Conservation (phyloP, 2,797 vertebrate species). For the Tolypeutes matacus region DNA sequence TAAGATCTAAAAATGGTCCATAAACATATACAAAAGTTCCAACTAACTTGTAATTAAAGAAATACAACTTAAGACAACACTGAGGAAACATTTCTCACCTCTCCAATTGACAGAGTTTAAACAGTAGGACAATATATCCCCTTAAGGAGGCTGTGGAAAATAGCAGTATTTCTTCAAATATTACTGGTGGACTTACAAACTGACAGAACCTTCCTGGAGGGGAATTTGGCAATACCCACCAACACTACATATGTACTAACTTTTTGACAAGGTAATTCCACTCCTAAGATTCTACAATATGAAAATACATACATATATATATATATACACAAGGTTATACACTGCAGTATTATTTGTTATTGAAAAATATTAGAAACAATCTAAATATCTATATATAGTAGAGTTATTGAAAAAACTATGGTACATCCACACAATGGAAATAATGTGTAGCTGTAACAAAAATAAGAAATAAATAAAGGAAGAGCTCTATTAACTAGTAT, state of each 20-base stretch:
- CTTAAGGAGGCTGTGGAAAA: background rate
- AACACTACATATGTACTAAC: rapidly evolving
- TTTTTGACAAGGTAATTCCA: background rate
- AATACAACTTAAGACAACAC: background rate
- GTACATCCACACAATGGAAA: background rate
- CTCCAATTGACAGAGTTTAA: background rate
- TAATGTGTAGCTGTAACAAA: background rate
- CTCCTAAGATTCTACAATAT: background rate
- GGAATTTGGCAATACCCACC: background rate
- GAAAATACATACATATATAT: background rate
- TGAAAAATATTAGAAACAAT: background rate
- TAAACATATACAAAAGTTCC: background rate
- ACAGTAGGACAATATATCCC: background rate
- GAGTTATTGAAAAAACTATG: no score
- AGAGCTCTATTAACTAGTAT: background rate
- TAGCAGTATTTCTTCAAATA: background rate
- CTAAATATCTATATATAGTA: background rate
- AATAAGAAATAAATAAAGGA: no score
- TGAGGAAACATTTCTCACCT: background rate
- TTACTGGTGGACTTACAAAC: background rate
- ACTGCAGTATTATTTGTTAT: background rate
- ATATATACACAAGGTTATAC: no score
- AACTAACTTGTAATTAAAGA: background rate
- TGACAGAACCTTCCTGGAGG: background rate
- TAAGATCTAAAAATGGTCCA: background rate